Evolutionary conservation across 1,140 invertebrate genomes (phyloP).

Genomic region (Plectrocnemia conspersa): DNA sequence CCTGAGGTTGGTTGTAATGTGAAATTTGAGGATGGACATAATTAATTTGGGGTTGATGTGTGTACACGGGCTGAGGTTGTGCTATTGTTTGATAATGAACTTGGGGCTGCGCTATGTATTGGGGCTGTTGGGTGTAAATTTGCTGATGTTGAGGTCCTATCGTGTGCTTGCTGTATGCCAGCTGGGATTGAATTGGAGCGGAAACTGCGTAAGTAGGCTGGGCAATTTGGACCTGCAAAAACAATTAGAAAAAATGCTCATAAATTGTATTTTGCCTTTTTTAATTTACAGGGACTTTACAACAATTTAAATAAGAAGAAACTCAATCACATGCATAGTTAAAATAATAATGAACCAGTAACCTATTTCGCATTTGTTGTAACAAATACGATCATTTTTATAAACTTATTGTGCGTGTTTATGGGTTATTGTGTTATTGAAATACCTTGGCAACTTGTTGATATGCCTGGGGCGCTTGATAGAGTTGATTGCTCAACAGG

Average conservation of each 20-base stretch:
- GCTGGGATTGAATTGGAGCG: slow-evolving; percentile 23
- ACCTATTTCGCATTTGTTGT: too few species aligned
- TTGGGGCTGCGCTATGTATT: slow-evolving; percentile 7
- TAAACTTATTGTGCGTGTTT: not conserved
- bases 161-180: slow-evolving; percentile 33
- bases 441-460: slow-evolving; percentile 24
- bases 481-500: slow-evolving; percentile 22
- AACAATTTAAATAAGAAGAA: too few species aligned
- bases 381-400: not conserved
- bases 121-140: slow-evolving; percentile 15
- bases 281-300: too few species aligned
- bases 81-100: not conserved
- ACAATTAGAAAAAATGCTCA: too few species aligned
- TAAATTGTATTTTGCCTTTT: too few species aligned
- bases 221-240: slow-evolving; percentile 26
- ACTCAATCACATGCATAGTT: too few species aligned
- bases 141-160: slow-evolving; percentile 17
- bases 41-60: slow-evolving; percentile 16
- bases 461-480: slow-evolving; percentile 24
- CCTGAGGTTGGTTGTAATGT: slow-evolving; percentile 1
- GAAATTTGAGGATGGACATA: not conserved
- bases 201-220: slow-evolving; percentile 28
- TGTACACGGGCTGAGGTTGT: slow-evolving; percentile 15
- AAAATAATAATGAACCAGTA: too few species aligned
- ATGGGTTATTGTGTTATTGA: not conserved